Conservation (phyloP, 2,113 vertebrate species). For the Trochalopteron elliotii region DNA sequence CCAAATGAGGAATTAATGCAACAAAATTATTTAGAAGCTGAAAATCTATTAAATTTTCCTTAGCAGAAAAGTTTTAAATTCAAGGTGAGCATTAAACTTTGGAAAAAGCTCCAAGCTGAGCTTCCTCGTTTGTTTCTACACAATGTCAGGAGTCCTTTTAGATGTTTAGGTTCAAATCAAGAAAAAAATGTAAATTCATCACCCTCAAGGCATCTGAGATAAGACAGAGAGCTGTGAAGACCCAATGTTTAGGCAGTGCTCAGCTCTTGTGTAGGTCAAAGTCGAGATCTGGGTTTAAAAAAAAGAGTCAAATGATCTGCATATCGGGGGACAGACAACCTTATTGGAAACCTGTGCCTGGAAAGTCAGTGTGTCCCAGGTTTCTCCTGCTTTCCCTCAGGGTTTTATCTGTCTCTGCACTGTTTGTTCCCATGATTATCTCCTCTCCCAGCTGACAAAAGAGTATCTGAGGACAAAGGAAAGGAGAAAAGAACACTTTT, state of each 20-base stretch:
- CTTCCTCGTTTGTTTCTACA: background rate
- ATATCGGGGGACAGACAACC: accelerated
- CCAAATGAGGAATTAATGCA: background rate
- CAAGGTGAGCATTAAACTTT: background rate
- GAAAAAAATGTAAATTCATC: background rate
- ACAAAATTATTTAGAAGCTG: background rate
- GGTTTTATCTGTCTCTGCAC: background rate
- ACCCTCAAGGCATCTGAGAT: background rate
- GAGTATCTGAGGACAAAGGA: background rate
- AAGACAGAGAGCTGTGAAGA: background rate
- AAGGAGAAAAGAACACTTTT: background rate
- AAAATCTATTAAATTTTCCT: background rate
- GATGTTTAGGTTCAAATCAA: background rate
- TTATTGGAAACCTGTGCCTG: background rate
- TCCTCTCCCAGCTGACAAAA: background rate
- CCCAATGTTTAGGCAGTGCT: background rate
- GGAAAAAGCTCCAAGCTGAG: background rate
- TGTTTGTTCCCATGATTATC: background rate
- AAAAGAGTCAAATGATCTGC: background rate
- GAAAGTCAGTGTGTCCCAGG: background rate
- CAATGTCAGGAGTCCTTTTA: background rate
- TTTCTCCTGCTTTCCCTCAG: background rate
- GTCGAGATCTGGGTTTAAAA: background rate
- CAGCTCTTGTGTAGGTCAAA: background rate
- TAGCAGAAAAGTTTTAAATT: background rate